Evolutionary conservation across 1,140 invertebrate genomes (phyloP), one percentile per base, ranked within the genome.

Genomic region (Cepaea nemoralis): DNA sequence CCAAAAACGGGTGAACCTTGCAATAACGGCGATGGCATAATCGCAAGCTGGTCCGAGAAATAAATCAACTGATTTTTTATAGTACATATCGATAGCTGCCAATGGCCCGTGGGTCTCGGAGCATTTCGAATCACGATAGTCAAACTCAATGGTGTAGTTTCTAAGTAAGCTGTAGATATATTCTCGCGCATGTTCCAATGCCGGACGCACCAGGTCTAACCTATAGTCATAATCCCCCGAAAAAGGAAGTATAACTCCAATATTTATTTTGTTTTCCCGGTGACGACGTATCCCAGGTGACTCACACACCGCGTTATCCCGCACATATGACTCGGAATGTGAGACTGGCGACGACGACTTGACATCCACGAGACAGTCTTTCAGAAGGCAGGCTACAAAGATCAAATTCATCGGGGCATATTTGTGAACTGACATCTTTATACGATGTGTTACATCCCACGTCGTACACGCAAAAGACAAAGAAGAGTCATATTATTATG

Each of bases 1-100:
- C 97, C 97, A 98, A 22, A 94, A 93, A 14, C 94, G 94, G 0
- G 95, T 94, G 89, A 97, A 97, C 33, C 97, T 92, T 0, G 96
- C 95, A 1, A 98, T 95, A 0, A 97, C 96, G 0, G 97, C 96
- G 76, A 98, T 93, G 0, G 96, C 96, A 90, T 97, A 98, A 85
- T 97, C 96, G 91, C 96, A 98, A 0, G 96, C 94, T 0, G 97
- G 95, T 0, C 97, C 97, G 86, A 98, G 93, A 88, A 98, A 97
- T 0, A 95, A 96, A 92, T 98, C 95, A 0, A 85, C 88, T 2
- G 83, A 78, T 70, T 84, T 80, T 27, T 86, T 66, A 0, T 88
- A 67, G 75, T 88, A 88, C 22, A 90, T 86, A 74, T 90, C 87
- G n/a, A 91, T 87, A 0, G 89, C 89, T 22, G 82, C 80, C 31